Conservation (phyloP, 2,888 invertebrate genomes). For the Perizoma affinitatum region DNA sequence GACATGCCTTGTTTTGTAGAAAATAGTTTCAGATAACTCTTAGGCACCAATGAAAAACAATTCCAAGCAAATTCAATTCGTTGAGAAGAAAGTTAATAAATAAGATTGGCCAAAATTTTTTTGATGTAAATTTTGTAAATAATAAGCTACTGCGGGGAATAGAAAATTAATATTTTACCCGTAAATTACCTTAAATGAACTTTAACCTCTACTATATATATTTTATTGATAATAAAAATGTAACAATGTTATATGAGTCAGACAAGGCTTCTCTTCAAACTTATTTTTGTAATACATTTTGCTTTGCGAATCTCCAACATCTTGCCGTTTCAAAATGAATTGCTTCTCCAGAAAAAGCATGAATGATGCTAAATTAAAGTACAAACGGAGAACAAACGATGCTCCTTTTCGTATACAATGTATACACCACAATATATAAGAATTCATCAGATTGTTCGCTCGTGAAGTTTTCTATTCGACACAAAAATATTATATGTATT, state of each 20-base stretch:
- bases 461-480: slow-evolving; percentile 37
- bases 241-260: too few species aligned
- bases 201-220: too few species aligned
- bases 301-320: not conserved
- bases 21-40: slow-evolving; percentile 11
- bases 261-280: not conserved
- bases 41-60: not conserved
- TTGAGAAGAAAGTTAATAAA: too few species aligned
- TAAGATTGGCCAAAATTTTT: too few species aligned
- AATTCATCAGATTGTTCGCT: slow-evolving; percentile 51
- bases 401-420: slow-evolving; percentile 39
- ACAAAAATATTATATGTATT: too few species aligned
- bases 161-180: too few species aligned
- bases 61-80: not conserved
- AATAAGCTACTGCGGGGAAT: too few species aligned
- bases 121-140: too few species aligned
- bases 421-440: slow-evolving; percentile 50
- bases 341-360: slow-evolving; percentile 14
- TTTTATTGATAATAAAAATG: too few species aligned
- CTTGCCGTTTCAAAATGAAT: slow-evolving; percentile 17
- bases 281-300: not conserved
- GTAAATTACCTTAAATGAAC: too few species aligned
- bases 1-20: slow-evolving; percentile 21
- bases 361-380: slow-evolving; percentile 43
- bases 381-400: slow-evolving; percentile 34